Evolutionary conservation across 2,888 invertebrate genomes (phyloP), one percentile per base, ranked within the genome.

Genomic region (Eilema caniola): DNA sequence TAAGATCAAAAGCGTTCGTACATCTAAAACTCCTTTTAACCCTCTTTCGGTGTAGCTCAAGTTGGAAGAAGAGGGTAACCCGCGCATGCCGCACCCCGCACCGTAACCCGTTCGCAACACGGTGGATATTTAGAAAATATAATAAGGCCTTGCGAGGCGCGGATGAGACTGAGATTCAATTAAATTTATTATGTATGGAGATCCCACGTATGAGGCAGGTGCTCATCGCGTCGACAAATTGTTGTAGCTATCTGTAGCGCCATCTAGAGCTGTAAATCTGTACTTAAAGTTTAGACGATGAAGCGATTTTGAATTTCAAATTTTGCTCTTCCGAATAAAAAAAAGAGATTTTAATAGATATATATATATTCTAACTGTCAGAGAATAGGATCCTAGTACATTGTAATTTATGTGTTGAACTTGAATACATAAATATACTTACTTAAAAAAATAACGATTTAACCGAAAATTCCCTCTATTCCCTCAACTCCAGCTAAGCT

Each of bases 1-100:
- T 96, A 96, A 96, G 96, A 96, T 96, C 96, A 96, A 96, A 96
- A 96, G 96, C 96, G 96, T 96, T 96, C 95, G 91, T 95, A 95
- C 95, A 93, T 95, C 95, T 93, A 92, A 94, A 95, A 95, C 95
- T 95, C 95, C 95, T 95, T 94, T 95, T 95, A 95, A 94, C 95
- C 95, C 95, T 94, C 94, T 94, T 94, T 93, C 90, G 89, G 81
- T 86, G 82, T 86, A 85, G 86, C 89, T 89, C 88, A 87, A 92
- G 90, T 91, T 89, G 88, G 90, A 96, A 96, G 96, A 96, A 91
- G 95, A 93, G 95, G 94, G 94, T 90, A 90, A 88, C 90, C 89
- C 77, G 75, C 71, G 71, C 77, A 72, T 67, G 41, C 69, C 74
- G n/a, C 61, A 31, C 79, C 79, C 82, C 81, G 75, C 80, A 76